These are phyloP conservation scores for Nemopilema nomurai DNA, from an alignment of 30 jellyfish, hydroid and myxozoan genomes.

Conservation along the genomic window DNA sequence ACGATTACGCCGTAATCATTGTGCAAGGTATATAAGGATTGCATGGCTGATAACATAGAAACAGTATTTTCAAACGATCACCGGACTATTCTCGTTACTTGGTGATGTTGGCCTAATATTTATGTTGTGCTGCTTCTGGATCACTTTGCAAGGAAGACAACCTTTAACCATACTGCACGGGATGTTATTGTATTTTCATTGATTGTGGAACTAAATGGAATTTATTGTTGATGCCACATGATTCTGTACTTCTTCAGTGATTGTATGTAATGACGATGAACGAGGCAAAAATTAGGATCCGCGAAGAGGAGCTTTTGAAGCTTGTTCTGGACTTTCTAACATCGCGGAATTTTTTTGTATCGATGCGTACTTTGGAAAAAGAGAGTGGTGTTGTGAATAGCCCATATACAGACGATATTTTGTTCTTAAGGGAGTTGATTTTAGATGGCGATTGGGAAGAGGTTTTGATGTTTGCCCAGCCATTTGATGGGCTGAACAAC, in stretches of 20 bases:
- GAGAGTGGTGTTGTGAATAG: slow-evolving; percentile 87
- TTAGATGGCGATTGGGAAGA: slow-evolving; percentile 97
- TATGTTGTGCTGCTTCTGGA: too few relatives aligned
- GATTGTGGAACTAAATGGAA: background rate
- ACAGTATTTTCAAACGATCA: too few relatives aligned
- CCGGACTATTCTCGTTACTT: too few relatives aligned
- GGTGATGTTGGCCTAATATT: too few relatives aligned
- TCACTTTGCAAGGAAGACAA: too few relatives aligned
- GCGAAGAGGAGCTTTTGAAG: slow-evolving; percentile 86
- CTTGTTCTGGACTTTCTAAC: slow-evolving; percentile 75
- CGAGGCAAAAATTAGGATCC: slow-evolving; percentile 63
- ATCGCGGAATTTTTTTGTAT: slow-evolving; percentile 73
- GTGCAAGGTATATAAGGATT: too few relatives aligned
- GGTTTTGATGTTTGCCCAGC: slow-evolving; percentile 81
- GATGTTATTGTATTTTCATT: background rate
- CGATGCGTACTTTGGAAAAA: slow-evolving; percentile 89
- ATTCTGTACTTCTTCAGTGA: background rate
- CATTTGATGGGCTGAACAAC: slow-evolving; percentile 63
- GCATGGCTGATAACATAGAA: too few relatives aligned
- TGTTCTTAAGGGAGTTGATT: slow-evolving; percentile 86
- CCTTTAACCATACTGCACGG: too few relatives aligned
- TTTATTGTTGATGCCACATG: background rate
- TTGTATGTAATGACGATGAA: slow-evolving; percentile 9
- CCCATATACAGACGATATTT: slow-evolving; percentile 81
- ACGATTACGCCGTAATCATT: too few relatives aligned